These are phyloP conservation scores for Lymantria monacha DNA, from an alignment of 2,888 invertebrate genomes.

Conservation along the genomic window DNA sequence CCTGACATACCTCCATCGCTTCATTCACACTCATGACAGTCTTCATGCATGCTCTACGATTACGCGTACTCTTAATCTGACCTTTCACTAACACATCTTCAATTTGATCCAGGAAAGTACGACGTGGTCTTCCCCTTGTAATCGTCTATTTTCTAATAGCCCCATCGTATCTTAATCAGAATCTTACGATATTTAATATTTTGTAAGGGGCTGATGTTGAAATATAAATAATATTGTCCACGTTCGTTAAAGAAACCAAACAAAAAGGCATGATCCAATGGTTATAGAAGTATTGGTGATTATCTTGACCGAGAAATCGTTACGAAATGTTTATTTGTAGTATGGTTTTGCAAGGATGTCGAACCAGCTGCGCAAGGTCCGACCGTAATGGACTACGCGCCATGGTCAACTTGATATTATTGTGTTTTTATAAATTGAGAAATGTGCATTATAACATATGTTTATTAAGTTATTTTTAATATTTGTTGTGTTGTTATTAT, in stretches of 20 bases:
- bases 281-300: neutral
- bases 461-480: neutral
- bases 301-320: neutral
- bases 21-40: too few relatives aligned
- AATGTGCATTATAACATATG: neutral
- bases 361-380: neutral
- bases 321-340: neutral
- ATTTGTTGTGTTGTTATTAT: too few relatives aligned
- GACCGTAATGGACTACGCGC: neutral
- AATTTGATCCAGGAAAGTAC: too few relatives aligned
- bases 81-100: too few relatives aligned
- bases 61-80: too few relatives aligned
- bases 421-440: neutral
- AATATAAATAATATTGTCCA: neutral
- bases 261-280: neutral
- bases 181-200: too few relatives aligned
- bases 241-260: neutral
- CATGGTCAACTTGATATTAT: neutral
- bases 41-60: too few relatives aligned
- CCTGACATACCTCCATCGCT: too few relatives aligned
- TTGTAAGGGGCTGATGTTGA: too few relatives aligned
- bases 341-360: neutral
- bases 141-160: too few relatives aligned
- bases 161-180: too few relatives aligned
- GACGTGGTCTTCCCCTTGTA: too few relatives aligned